Conservation (phyloP, 2,113 vertebrate genomes). For the Passer domesticus region DNA sequence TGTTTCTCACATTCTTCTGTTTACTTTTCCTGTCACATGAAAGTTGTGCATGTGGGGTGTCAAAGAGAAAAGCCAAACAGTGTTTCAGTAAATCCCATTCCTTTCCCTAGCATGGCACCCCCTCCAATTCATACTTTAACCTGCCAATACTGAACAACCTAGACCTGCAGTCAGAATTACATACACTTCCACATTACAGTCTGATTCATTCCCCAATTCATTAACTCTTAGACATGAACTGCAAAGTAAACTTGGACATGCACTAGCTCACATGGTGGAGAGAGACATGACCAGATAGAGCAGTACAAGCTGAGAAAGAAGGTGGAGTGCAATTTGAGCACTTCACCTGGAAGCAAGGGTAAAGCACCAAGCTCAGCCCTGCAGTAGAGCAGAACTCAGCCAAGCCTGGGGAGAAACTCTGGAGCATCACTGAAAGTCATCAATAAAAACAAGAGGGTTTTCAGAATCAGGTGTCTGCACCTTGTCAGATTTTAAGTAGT, state of each 20-base stretch:
- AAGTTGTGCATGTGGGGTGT: conserved; percentile 54
- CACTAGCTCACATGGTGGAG: neutral
- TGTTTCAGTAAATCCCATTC: neutral
- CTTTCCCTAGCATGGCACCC: neutral
- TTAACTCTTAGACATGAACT: neutral
- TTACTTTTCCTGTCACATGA: conserved; percentile 56
- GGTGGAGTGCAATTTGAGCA: neutral
- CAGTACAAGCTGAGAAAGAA: neutral
- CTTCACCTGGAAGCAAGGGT: neutral
- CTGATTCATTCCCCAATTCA: neutral
- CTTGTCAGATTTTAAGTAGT: neutral
- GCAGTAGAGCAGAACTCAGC: neutral
- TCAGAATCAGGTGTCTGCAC: neutral
- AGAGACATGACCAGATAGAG: neutral
- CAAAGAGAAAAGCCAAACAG: conserved; percentile 9
- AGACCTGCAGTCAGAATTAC: neutral
- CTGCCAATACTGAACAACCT: neutral
- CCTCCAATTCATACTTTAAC: neutral
- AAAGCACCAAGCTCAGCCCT: neutral
- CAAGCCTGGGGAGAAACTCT: neutral
- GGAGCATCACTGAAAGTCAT: neutral
- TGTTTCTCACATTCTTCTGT: conserved; percentile 66
- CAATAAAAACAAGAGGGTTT: neutral
- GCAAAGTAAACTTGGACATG: neutral
- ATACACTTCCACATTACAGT: neutral